phyloP scores from a whole-genome alignment of 2,888 invertebrate species.

The Hypselothyrea guttata region DNA sequence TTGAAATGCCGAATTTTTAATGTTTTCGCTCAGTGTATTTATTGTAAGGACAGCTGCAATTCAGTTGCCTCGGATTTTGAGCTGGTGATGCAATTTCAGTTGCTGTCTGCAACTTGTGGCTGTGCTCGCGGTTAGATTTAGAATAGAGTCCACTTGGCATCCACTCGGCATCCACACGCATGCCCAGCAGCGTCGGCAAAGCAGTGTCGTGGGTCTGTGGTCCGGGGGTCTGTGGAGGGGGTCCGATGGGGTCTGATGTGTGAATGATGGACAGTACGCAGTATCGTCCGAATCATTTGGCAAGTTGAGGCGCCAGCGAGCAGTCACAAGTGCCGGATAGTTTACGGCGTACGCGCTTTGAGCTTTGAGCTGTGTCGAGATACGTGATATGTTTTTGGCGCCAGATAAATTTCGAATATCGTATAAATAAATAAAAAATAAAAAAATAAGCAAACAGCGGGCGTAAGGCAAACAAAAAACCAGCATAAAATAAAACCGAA shows the following conservation, averaged over 20 bases:
- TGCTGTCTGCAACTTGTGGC: constrained; percentile 9
- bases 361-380: constrained; percentile 11
- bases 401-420: constrained; percentile 47
- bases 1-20: too few relatives aligned
- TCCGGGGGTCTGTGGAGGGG: too few relatives aligned
- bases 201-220: constrained; percentile 40
- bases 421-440: constrained; percentile 52
- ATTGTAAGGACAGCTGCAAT: too few relatives aligned
- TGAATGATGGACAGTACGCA: constrained; percentile 32
- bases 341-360: neutral
- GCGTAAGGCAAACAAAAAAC: constrained; percentile 14
- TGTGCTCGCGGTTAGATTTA: neutral
- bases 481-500: constrained; percentile 4
- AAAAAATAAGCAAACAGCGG: constrained; percentile 30
- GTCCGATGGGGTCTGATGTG: constrained; percentile 6
- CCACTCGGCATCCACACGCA: constrained; percentile 9
- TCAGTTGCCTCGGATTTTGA: too few relatives aligned
- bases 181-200: constrained; percentile 25
- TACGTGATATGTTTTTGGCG: constrained; percentile 53
- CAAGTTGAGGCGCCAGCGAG: constrained; percentile 32
- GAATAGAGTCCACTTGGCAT: constrained; percentile 5
- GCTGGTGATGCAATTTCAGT: too few relatives aligned
- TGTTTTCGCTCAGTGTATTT: too few relatives aligned
- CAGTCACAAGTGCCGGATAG: constrained; percentile 26
- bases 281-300: constrained; percentile 29